phyloP scores from a whole-genome alignment of 2,888 invertebrate species.

The Octonoba sinensis region DNA sequence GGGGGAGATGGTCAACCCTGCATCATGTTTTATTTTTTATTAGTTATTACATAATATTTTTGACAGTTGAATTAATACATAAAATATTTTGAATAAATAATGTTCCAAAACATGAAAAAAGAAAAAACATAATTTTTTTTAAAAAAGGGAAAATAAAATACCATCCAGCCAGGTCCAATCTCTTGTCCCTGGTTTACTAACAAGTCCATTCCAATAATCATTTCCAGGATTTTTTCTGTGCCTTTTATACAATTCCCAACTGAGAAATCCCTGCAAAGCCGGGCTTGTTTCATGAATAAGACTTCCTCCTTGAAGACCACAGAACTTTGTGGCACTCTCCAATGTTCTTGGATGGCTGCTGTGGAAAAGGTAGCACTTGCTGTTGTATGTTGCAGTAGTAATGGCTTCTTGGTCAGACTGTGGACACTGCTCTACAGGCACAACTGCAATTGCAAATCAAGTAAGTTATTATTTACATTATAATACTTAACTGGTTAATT shows the following conservation, averaged over 20 bases:
- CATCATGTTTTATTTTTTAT: too few relatives aligned
- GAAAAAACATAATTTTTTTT: neutral
- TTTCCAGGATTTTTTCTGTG: slow-evolving; percentile 91
- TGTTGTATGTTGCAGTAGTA: slow-evolving; percentile 91
- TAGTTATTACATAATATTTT: too few relatives aligned
- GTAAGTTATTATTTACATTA: too few relatives aligned
- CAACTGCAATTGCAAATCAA: slow-evolving; percentile 56
- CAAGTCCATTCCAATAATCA: slow-evolving; percentile 95
- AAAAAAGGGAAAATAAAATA: slow-evolving; percentile 9
- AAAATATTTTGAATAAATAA: neutral
- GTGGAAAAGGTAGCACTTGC: slow-evolving; percentile 95
- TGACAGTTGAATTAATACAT: too few relatives aligned
- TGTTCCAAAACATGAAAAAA: neutral
- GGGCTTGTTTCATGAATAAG: slow-evolving; percentile 93
- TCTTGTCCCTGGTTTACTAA: slow-evolving; percentile 82
- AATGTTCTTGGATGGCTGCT: slow-evolving; percentile 86
- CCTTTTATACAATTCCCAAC: slow-evolving; percentile 93
- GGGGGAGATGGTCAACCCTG: too few relatives aligned
- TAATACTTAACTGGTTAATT: too few relatives aligned
- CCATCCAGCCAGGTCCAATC: slow-evolving; percentile 91
- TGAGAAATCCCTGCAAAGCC: slow-evolving; percentile 91
- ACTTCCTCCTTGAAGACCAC: slow-evolving; percentile 84
- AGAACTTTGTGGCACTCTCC: slow-evolving; percentile 84
- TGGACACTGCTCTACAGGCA: slow-evolving; percentile 86
- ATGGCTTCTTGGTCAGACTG: slow-evolving; percentile 92